Base-by-base conservation (phyloP, 2,797 vertebrate species). In the Phrynocephalus guinanensis region DNA sequence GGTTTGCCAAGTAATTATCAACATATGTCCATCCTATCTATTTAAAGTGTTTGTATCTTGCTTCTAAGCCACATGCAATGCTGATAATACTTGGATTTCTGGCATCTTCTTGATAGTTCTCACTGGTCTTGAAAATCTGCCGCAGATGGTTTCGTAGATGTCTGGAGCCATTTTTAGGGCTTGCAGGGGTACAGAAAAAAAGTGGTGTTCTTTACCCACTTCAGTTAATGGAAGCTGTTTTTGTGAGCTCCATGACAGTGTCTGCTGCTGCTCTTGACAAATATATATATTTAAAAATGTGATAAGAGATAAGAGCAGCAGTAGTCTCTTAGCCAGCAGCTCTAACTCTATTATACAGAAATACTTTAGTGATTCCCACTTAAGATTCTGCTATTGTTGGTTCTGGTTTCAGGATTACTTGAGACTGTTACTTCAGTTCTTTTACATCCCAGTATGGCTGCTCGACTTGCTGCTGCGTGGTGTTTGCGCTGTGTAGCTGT, bases 391-490 rank as follows among this genome's bases (percentile, higher is more conserved):
- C 33, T 87, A 6, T 52, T 80, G n/a, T 81, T 13, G 77, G 20
- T 44, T 22, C 84, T 80, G 86, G 87, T 87, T 89, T 56, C 91
- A 99, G 99, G 99, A 81, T 97, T 99, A 9, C 93, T 99, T 95
- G 99, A 99, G 93, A 99, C 98, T 0, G 99, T 99, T 85, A 98
- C 98, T 3, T 99, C 98, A 0, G 98, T 99, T 90, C 97, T 99
- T 60, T 97, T 99, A 75, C 99, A 99, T 94, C 99, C 99, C 6
- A 99, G 99, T 95, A 99, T 99, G 98, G 98, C 99, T 0, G 99
- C 99, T 18, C 98, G 99, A 13, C 97, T 99, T 88, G 98, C 99
- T 0, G 98, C 99, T 0, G 98, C 99, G 0, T 99, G 99, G 99
- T 99, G 99, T 87, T 95, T 99, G 94, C 99, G 99, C 18, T 99